These are phyloP conservation scores for Otolemur crassicaudatus DNA, from an alignment of 2,797 vertebrate genomes.

Conservation along the genomic window DNA sequence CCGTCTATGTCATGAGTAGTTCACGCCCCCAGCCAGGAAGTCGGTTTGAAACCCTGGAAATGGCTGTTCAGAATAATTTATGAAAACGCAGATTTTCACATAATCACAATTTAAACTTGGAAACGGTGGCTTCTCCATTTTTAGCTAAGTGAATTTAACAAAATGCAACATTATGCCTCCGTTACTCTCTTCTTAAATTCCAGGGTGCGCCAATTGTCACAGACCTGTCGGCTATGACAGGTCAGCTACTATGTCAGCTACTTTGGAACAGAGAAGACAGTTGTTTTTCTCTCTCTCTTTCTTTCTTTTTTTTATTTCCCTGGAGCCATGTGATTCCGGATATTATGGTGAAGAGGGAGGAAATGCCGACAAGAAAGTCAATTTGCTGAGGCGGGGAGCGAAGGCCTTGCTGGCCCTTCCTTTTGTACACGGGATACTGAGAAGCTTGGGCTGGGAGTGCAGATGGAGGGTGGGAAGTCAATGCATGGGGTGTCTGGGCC, in stretches of 20 bases:
- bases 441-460: background rate
- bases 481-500: background rate
- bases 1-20: background rate
- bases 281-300: background rate
- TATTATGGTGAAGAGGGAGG: background rate
- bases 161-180: background rate
- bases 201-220: background rate
- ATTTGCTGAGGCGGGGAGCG: background rate
- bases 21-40: background rate
- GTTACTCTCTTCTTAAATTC: background rate
- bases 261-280: background rate
- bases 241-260: no score
- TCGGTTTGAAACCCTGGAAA: constrained; percentile 14
- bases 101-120: background rate
- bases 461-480: background rate
- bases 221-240: background rate
- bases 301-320: background rate
- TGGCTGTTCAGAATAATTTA: background rate
- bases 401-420: no score
- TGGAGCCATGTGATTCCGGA: background rate
- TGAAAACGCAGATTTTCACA: constrained; percentile 42
- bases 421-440: background rate
- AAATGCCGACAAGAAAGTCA: background rate
- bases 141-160: background rate
- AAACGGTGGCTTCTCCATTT: background rate